Evolutionary conservation across 2,113 vertebrate genomes (phyloP).

Genomic region (Ceuthmochares aereus): DNA sequence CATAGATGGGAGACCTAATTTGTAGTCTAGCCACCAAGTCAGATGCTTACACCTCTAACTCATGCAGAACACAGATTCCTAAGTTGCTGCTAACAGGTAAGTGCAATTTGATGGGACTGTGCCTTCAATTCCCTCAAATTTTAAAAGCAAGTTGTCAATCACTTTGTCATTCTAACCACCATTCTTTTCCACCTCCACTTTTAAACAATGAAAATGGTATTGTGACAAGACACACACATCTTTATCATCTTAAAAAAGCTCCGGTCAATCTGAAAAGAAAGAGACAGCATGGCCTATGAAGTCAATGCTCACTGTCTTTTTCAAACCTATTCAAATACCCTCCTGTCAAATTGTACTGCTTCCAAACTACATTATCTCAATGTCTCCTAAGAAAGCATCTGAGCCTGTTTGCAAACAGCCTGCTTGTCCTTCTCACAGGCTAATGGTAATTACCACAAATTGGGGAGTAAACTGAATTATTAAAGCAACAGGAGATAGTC

Average conservation of each 20-base stretch:
- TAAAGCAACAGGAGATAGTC: neutral
- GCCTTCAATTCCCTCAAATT: constrained; percentile 18
- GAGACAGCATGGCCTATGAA: neutral
- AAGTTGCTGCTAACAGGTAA: constrained; percentile 1
- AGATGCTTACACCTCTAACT: neutral
- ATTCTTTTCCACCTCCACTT: neutral
- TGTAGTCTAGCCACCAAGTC: neutral
- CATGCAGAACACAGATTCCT: neutral
- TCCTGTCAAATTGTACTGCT: neutral
- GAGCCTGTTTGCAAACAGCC: neutral
- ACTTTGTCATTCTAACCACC: neutral
- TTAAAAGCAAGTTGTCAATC: constrained; percentile 37
- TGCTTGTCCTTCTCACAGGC: neutral
- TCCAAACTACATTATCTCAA: neutral
- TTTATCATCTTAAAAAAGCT: neutral
- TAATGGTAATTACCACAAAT: constrained; percentile 18
- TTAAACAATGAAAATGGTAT: neutral
- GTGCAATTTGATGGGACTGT: neutral
- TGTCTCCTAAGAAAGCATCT: neutral
- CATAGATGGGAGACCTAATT: neutral
- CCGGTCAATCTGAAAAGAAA: neutral
- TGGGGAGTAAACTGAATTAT: neutral
- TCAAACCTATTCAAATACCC: too few species aligned
- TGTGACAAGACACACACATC: neutral
- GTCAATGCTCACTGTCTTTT: constrained; percentile 11